Evolutionary conservation across 35 echinoderm and acorn worm species (phyloP), one percentile per base, ranked within the genome.

Genomic region (Apostichopus californicus): DNA sequence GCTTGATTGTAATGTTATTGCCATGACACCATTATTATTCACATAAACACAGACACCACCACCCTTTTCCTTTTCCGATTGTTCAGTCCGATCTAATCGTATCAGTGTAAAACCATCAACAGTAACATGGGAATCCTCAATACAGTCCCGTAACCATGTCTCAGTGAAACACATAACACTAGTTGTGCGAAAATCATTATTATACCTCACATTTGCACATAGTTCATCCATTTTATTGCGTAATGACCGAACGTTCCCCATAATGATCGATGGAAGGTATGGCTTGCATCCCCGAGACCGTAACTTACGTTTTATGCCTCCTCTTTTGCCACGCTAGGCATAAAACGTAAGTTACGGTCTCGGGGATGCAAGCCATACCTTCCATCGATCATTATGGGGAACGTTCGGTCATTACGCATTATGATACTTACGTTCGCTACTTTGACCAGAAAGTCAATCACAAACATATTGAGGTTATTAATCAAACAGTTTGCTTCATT

Each of bases 1-100:
- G 92, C 92, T 93, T 96, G 25, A 91, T 90, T n/a, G 78, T 68
- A 78, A 90, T 81, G 83, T 96, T 92, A 86, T 96, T 92, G 63
- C 54, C 89, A 75, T 96, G 92, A 92, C 90, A 95, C 65, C 73
- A 95, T 89, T 77, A 9, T 95, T 54, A 83, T 95, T 92, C 17
- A 95, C 84, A 87, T 90, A 93, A 24, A 86, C 75, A 95, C 57
- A 77, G 56, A 95, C 24, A 54, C 95, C 92, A 13, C 61, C 26
- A 56, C 28, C 63, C 73, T 96, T 96, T n/a, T n/a, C n/a, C n/a
- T n/a, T n/a, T 11, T 34, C 87, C 14, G 94, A 78, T 26, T 91
- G 20, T 21, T 77, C 3, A 28, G 89, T 78, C 58, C 92, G 52
- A 72, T 96, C 71, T 18, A 1, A 12, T n/a, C 71, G 10, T 6